A percentile compares a stretch with the other conserved stretches of the same genome.
Conservation (phyloP, 2,113 vertebrate species). For the Bombycilla garrulus region DNA sequence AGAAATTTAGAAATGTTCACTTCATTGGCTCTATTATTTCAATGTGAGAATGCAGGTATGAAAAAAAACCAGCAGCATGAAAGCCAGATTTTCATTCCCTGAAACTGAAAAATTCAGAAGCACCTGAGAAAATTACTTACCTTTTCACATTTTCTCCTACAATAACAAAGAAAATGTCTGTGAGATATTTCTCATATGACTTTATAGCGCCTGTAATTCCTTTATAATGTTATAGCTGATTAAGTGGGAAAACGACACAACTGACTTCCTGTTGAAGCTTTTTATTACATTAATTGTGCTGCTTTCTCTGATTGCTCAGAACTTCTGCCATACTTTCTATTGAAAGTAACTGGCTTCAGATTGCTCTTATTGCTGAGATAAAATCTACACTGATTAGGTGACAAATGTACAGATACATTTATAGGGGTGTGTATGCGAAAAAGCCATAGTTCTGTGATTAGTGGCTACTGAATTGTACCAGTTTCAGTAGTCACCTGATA, state of each 20-base stretch:
- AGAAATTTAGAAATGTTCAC: conserved; percentile 20
- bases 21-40: background rate
- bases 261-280: conserved; percentile 41
- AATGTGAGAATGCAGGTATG: background rate
- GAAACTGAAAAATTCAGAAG: background rate
- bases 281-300: conserved; percentile 43
- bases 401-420: background rate
- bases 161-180: background rate
- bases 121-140: background rate
- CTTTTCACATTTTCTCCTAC: background rate
- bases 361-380: conserved; percentile 53
- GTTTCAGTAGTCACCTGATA: background rate
- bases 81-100: background rate
- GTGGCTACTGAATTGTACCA: background rate
- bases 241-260: conserved; percentile 10
- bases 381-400: conserved; percentile 59
- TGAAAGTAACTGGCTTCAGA: conserved; percentile 9
- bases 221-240: conserved; percentile 47
- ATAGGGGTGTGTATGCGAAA: background rate
- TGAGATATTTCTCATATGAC: background rate
- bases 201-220: background rate
- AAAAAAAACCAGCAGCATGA: background rate
- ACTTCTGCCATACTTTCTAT: conserved; percentile 30
- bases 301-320: conserved; percentile 44
- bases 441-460: background rate